Conservation (phyloP, 2,797 vertebrate species). For the Tragelaphus oryx region DNA sequence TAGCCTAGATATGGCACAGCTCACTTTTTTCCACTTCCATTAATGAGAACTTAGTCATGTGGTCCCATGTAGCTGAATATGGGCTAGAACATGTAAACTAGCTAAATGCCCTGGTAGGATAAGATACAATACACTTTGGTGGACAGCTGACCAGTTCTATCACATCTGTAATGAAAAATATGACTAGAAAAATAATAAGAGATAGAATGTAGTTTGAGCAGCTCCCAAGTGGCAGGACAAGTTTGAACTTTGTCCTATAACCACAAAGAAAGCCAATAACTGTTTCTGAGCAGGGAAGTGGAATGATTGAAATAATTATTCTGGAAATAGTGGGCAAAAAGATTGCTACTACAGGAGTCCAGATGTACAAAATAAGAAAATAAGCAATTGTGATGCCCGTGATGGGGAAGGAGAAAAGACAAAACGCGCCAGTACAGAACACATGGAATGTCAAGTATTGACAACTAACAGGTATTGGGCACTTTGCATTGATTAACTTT, state of each 20-base stretch:
- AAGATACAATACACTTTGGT: neutral
- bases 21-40: neutral
- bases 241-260: neutral
- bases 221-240: neutral
- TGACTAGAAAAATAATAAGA: neutral
- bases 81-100: neutral
- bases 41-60: neutral
- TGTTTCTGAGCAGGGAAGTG: neutral
- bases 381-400: neutral
- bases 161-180: slow-evolving; percentile 10
- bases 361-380: neutral
- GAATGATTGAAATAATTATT: neutral
- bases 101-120: neutral
- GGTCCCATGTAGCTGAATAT: neutral
- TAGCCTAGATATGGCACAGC: neutral
- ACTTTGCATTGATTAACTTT: neutral
- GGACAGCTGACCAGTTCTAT: neutral
- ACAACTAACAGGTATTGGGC: neutral
- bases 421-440: neutral
- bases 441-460: neutral
- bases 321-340: neutral
- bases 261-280: neutral
- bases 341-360: neutral
- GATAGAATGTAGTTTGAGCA: neutral
- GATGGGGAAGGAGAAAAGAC: neutral